Base-by-base conservation (phyloP, 2,888 invertebrate species). In the Nycteola revayana region DNA sequence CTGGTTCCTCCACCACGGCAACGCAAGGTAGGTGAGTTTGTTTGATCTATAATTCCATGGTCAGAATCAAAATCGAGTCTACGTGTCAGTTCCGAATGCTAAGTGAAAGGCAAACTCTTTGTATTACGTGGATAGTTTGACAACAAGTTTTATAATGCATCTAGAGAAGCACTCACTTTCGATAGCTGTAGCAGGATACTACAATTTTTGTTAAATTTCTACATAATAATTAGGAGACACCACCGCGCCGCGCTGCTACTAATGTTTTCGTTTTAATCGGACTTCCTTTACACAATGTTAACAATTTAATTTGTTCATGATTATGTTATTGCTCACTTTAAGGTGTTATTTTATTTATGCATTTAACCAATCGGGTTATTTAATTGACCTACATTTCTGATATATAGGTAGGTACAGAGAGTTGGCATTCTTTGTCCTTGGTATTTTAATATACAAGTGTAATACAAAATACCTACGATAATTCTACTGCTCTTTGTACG, bases 81-180 rank as follows among this genome's bases (percentile, higher is more conserved):
- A 85, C 86, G 86, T 86, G 86, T 87, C 86, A 83, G 73, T 72
- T 77, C 61, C 70, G 75, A 81, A 72, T 75, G 76, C 66, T 76
- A 75, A 84, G 86, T 87, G 86, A 87, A 87, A 87, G 86, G 86
- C 73, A 66, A 78, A 80, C 75, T 80, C 84, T 81, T 80, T 81
- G 80, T 75, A 81, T 76, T 75, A 78, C 75, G 69, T 68, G 66
- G 56, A 64, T 69, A 58, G 64, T 50, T 66, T 75, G 66, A 65
- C 66, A 73, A 71, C 68, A 51, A 62, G 57, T 61, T 61, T 60
- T 52, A 49, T 51, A 59, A 48, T 58, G 51, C 60, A 51, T 60
- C 49, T 52, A 33, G 30, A 31, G 32, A 38, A 42, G 36, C 39
- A 37, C 46, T 39, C 38, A 49, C 43, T 47, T 54, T 52, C 36